Evolutionary conservation across 2,797 vertebrate genomes (phyloP).

Genomic region (Crenichthys baileyi): DNA sequence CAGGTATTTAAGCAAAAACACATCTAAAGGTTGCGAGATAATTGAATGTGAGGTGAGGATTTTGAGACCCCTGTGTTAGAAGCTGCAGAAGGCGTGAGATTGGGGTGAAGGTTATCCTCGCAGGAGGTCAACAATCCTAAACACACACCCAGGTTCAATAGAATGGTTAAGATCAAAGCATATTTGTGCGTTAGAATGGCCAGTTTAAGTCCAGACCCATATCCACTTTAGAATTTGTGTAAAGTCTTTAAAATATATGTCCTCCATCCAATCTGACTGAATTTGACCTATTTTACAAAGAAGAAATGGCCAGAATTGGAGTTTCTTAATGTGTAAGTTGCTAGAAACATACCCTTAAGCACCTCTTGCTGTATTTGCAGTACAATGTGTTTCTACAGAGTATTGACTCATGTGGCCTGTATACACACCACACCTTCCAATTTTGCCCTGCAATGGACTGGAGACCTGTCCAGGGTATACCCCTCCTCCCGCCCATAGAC

Average conservation of each 20-base stretch:
- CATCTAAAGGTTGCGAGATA: no score
- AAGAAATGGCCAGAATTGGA: background rate
- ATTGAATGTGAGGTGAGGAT: no score
- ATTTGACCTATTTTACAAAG: background rate
- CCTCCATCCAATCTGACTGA: background rate
- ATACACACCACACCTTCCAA: background rate
- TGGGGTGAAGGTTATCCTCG: background rate
- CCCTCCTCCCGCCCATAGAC: no score
- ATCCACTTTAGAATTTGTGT: background rate
- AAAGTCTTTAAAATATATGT: background rate
- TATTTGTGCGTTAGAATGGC: background rate
- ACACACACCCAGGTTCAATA: background rate
- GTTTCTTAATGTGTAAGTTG: background rate
- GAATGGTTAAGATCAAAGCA: background rate
- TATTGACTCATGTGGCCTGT: background rate
- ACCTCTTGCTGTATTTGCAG: background rate
- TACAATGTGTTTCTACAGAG: background rate
- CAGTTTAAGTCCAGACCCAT: background rate
- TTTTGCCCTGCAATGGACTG: no score
- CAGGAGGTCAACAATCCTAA: background rate
- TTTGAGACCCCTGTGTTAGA: no score
- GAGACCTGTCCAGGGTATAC: no score
- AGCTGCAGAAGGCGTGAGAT: no score
- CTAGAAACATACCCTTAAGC: background rate
- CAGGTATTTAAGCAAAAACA: no score